These are phyloP conservation scores for Petrophora chlorosata DNA, from an alignment of 2,888 invertebrate genomes.

Conservation along the genomic window DNA sequence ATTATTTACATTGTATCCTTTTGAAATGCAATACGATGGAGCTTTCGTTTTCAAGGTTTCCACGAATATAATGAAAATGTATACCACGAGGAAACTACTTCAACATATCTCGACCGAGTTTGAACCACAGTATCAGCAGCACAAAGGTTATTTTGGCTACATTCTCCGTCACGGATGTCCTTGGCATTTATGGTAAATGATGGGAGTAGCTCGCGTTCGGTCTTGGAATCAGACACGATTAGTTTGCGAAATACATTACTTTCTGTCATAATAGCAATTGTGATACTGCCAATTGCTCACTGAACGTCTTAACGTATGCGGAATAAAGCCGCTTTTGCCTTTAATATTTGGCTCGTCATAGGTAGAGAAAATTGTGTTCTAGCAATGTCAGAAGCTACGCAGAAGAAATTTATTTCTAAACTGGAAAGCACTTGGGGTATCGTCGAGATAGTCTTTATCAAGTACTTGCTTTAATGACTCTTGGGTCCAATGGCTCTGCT, in stretches of 20 bases:
- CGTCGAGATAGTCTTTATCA: too few relatives aligned
- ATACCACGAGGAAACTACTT: not conserved
- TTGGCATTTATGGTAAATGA: conserved; percentile 29
- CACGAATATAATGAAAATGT: not conserved
- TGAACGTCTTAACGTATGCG: not conserved
- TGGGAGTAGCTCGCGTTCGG: conserved; percentile 8
- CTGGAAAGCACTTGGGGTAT: too few relatives aligned
- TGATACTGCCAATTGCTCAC: conserved; percentile 6
- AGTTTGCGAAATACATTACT: conserved; percentile 12
- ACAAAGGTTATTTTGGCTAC: not conserved
- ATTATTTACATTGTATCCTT: not conserved
- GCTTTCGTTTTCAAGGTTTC: conserved; percentile 10
- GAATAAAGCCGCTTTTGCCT: not conserved
- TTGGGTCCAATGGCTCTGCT: too few relatives aligned
- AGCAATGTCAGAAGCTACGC: too few relatives aligned
- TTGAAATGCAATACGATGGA: conserved; percentile 7
- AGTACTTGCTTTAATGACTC: too few relatives aligned
- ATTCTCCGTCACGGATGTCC: conserved; percentile 3
- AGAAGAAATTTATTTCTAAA: too few relatives aligned
- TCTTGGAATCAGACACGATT: conserved; percentile 19
- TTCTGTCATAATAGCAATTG: conserved; percentile 16
- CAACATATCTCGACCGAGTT: not conserved
- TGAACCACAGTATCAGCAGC: not conserved
- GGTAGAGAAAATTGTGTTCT: too few relatives aligned
- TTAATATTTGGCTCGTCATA: not conserved